phyloP scores from a whole-genome alignment of 2,113 vertebrate genomes.

The Bostrychus sinensis region DNA sequence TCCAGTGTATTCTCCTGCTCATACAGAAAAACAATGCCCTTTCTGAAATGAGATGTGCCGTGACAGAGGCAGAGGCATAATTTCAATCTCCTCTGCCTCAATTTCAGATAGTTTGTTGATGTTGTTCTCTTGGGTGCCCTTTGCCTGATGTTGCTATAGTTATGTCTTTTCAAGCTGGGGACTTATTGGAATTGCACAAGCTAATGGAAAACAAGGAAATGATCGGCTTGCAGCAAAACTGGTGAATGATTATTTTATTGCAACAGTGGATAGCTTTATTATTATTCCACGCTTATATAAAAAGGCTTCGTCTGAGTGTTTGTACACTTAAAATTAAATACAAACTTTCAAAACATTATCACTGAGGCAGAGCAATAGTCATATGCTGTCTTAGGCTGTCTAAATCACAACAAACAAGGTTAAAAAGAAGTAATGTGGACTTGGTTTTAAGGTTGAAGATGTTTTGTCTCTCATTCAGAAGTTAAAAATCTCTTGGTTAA shows the following conservation, averaged over 20 bases:
- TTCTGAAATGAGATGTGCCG: slow-evolving; percentile 6
- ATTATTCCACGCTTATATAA: too few relatives aligned
- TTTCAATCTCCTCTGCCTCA: slow-evolving; percentile 14
- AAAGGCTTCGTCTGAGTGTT: too few relatives aligned
- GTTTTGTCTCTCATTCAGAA: too few relatives aligned
- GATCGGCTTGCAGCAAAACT: slow-evolving; percentile 38
- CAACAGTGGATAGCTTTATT: not conserved
- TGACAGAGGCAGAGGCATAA: not conserved
- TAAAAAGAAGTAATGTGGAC: too few relatives aligned
- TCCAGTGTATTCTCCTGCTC: not conserved
- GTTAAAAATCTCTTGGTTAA: too few relatives aligned
- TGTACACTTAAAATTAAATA: too few relatives aligned
- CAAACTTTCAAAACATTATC: too few relatives aligned
- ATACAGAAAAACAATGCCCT: slow-evolving; percentile 13
- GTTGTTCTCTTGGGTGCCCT: slow-evolving; percentile 21
- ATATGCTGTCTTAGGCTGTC: too few relatives aligned
- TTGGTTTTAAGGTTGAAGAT: too few relatives aligned
- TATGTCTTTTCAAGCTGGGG: slow-evolving; percentile 21
- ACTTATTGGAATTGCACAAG: not conserved
- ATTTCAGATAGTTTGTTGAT: slow-evolving; percentile 36
- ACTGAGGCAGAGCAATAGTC: too few relatives aligned
- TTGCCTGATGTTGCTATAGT: slow-evolving; percentile 24
- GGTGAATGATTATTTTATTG: slow-evolving; percentile 18
- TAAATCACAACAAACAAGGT: too few relatives aligned
- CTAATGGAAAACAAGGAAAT: slow-evolving; percentile 27